A percentile compares a stretch with the other conserved stretches of the same genome.
Conservation (phyloP, 2,797 vertebrate genomes). For the Leucoraja ocellata region DNA sequence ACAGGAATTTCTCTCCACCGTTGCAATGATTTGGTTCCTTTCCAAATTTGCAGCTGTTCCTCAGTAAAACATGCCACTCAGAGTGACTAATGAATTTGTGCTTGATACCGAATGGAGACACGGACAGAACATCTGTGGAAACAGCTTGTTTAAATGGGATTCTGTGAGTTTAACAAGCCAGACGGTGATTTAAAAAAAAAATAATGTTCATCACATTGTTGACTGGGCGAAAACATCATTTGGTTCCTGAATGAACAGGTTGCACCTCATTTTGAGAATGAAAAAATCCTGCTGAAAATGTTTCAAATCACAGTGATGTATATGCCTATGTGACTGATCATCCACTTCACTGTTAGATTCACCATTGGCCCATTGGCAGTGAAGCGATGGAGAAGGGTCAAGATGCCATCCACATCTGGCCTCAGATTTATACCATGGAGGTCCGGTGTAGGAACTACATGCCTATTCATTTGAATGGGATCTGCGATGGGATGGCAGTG, state of each 20-base stretch:
- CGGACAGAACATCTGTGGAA: conserved; percentile 2
- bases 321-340: too few species aligned
- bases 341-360: too few species aligned
- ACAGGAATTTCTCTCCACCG: background rate
- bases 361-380: too few species aligned
- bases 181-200: background rate
- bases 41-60: conserved; percentile 29
- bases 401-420: too few species aligned
- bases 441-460: too few species aligned
- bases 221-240: background rate
- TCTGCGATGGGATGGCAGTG: too few species aligned
- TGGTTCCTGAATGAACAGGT: background rate
- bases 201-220: background rate
- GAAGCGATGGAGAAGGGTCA: too few species aligned
- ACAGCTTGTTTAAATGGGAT: background rate
- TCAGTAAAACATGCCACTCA: background rate
- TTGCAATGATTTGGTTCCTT: background rate
- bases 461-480: too few species aligned
- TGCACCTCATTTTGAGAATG: background rate
- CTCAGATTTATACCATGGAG: too few species aligned
- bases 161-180: background rate
- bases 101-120: background rate
- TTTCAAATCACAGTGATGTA: too few species aligned
- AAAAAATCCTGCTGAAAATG: background rate
- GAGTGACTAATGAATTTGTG: background rate